Evolutionary conservation across 2,888 invertebrate genomes (phyloP).

Genomic region (Mythimna ferrago): DNA sequence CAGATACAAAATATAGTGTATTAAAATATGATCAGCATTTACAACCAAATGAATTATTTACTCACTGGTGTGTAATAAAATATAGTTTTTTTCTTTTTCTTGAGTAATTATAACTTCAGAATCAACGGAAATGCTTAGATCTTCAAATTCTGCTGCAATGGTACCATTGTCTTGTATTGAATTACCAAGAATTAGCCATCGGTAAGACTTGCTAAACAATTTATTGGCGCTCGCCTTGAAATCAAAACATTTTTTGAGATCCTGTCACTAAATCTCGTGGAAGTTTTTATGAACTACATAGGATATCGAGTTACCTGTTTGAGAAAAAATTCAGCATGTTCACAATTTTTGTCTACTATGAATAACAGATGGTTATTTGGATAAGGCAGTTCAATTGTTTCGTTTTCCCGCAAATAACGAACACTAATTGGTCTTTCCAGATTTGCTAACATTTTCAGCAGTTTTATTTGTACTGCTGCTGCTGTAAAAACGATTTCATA

Average conservation of each 20-base stretch:
- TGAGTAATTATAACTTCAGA: constrained; percentile 76
- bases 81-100: constrained; percentile 49
- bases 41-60: not conserved
- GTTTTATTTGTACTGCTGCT: constrained; percentile 63
- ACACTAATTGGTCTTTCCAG: constrained; percentile 60
- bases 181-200: constrained; percentile 77
- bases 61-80: constrained; percentile 72
- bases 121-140: constrained; percentile 72
- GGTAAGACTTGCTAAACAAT: constrained; percentile 72
- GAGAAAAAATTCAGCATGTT: constrained; percentile 59
- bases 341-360: constrained; percentile 61
- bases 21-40: not conserved
- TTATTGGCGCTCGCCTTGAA: constrained; percentile 71
- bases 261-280: not conserved
- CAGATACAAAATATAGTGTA: not conserved
- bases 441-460: constrained; percentile 62
- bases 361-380: constrained; percentile 46
- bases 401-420: constrained; percentile 60
- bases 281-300: not conserved
- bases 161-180: constrained; percentile 32
- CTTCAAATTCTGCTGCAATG: constrained; percentile 58
- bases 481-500: constrained; percentile 26
- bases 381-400: constrained; percentile 28
- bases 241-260: constrained; percentile 2
- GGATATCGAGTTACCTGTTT: constrained; percentile 61